Percentiles rank a stretch among this genome's conserved stretches.
phyloP scores from a whole-genome alignment of 2,797 vertebrate genomes.

The Sphaeramia orbicularis region DNA sequence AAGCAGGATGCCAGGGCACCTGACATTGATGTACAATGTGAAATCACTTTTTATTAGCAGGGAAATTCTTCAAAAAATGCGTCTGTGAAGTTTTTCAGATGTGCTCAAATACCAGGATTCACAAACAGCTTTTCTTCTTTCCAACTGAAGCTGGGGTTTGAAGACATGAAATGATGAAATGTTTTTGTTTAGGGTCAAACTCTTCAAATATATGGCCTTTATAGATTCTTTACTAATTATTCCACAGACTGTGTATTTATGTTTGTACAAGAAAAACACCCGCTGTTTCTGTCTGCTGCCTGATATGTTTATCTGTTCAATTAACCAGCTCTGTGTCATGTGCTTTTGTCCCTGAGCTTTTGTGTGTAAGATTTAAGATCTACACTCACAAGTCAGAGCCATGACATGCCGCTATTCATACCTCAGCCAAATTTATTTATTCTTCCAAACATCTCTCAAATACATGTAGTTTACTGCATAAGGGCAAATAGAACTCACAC shows the following conservation, averaged over 20 bases:
- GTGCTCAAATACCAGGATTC: conserved; percentile 40
- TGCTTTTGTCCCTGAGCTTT: conserved; percentile 50
- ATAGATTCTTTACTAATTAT: conserved; percentile 41
- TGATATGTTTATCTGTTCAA: conserved; percentile 34
- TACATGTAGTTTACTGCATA: conserved; percentile 34
- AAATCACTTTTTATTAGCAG: conserved; percentile 84
- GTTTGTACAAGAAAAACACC: neutral
- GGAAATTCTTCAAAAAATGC: conserved; percentile 73
- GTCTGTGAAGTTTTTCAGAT: conserved; percentile 60
- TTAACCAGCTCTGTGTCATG: conserved; percentile 24
- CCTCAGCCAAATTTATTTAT: conserved; percentile 55
- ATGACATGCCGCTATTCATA: conserved; percentile 56
- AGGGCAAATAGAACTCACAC: conserved; percentile 53
- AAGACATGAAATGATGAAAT: conserved; percentile 36
- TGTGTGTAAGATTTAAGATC: conserved; percentile 49
- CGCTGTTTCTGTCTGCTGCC: neutral
- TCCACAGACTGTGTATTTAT: conserved; percentile 30
- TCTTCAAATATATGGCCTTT: conserved; percentile 46
- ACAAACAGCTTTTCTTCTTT: conserved; percentile 45
- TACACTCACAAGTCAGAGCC: conserved; percentile 52
- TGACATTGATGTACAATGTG: conserved; percentile 85
- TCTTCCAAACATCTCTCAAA: conserved; percentile 52
- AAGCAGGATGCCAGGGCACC: conserved; percentile 83
- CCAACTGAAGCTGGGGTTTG: conserved; percentile 4
- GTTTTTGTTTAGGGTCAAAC: conserved; percentile 46